phyloP scores from a whole-genome alignment of 2,888 invertebrate genomes.

The Agrochola litura region DNA sequence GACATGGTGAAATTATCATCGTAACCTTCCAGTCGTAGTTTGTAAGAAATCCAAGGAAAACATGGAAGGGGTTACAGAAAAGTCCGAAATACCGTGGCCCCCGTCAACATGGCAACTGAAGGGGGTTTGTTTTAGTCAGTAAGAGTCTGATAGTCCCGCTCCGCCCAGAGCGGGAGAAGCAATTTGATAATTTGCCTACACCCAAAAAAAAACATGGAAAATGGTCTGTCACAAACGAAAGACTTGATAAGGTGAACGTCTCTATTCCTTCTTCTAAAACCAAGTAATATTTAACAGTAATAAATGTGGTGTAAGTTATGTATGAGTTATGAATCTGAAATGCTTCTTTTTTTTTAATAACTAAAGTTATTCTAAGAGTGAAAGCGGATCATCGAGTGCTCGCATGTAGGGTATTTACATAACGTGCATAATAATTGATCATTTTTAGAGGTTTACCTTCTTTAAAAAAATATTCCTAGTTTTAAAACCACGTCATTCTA shows the following conservation, averaged over 20 bases:
- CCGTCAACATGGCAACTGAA: too few species aligned
- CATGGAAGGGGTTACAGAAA: too few species aligned
- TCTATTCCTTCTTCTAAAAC: too few species aligned
- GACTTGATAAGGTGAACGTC: background rate
- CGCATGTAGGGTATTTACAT: background rate
- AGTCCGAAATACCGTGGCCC: too few species aligned
- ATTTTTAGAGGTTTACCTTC: background rate
- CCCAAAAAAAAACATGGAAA: too few species aligned
- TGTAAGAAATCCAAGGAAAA: too few species aligned
- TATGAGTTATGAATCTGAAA: background rate
- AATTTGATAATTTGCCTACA: too few species aligned
- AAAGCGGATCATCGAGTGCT: constrained; percentile 9
- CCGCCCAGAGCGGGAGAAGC: too few species aligned
- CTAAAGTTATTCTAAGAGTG: constrained; percentile 11
- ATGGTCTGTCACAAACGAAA: background rate
- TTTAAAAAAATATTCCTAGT: background rate
- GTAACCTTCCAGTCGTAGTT: too few species aligned
- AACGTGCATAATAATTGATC: background rate
- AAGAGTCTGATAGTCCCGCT: too few species aligned
- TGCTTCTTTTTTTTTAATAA: background rate
- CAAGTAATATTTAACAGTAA: background rate
- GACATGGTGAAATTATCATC: too few species aligned
- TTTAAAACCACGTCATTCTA: background rate
- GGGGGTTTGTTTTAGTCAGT: too few species aligned
- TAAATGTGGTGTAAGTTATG: background rate